phyloP scores from a whole-genome alignment of 1,140 invertebrate species.

The Achroia grisella region DNA sequence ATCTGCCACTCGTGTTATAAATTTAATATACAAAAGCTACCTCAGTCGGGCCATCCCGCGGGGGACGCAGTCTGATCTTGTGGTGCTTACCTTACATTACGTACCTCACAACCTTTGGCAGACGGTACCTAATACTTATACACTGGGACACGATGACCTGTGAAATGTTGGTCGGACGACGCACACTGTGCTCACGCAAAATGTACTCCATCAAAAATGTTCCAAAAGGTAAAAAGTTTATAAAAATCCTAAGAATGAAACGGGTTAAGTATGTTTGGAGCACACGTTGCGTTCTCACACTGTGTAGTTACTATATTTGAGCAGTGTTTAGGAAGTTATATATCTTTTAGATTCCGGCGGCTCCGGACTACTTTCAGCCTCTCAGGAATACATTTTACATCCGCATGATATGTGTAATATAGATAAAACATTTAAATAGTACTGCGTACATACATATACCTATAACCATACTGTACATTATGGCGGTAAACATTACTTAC shows the following conservation, averaged over 20 bases:
- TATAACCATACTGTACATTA: slow-evolving; percentile 63
- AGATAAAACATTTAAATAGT: slow-evolving; percentile 55
- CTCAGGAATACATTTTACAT: slow-evolving; percentile 45
- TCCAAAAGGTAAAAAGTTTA: slow-evolving; percentile 58
- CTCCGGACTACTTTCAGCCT: slow-evolving; percentile 50
- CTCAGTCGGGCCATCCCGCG: slow-evolving; percentile 12
- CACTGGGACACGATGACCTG: slow-evolving; percentile 11
- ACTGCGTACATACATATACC: slow-evolving; percentile 57
- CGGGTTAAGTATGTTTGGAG: slow-evolving; percentile 21
- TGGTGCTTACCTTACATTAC: slow-evolving; percentile 9
- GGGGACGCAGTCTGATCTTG: slow-evolving; percentile 4
- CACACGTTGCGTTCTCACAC: slow-evolving; percentile 38
- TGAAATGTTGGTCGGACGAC: slow-evolving; percentile 17
- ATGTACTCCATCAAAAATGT: slow-evolving; percentile 46
- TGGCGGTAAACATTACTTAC: slow-evolving; percentile 59
- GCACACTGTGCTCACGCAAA: slow-evolving; percentile 29
- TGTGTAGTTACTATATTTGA: slow-evolving; percentile 23
- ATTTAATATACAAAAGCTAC: slow-evolving; percentile 39
- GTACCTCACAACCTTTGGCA: slow-evolving; percentile 29
- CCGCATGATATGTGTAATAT: slow-evolving; percentile 66
- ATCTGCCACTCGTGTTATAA: slow-evolving; percentile 17
- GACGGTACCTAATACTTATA: slow-evolving; percentile 10
- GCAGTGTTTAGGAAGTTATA: slow-evolving; percentile 26
- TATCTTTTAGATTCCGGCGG: slow-evolving; percentile 22
- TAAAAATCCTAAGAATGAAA: slow-evolving; percentile 49